Base-by-base conservation (phyloP, 2,113 vertebrate genomes). In the Hassar affinis region DNA sequence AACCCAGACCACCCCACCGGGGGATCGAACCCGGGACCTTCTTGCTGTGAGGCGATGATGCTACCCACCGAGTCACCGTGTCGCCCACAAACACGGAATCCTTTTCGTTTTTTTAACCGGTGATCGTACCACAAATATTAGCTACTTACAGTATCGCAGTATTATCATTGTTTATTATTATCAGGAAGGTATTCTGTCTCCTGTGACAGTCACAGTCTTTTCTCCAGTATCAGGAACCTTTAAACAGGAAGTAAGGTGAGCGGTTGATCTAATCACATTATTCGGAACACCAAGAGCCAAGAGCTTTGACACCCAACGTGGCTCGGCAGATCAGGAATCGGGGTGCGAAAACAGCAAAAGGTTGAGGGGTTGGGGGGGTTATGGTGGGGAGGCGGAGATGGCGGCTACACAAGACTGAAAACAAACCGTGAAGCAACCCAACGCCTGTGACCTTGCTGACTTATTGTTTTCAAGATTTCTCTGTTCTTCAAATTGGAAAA, bases 401-500 rank as follows among this genome's bases (percentile, higher is more conserved):
- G n/a, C n/a, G n/a, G n/a, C n/a, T n/a, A 42, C 38, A 42, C 3
- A 6, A 42, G 38, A 42, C 6, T 42, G 20, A 75, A 20, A 51
- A 51, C 27, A 6, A 20, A 10, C 2, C 2, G 10, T n/a, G 81
- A 62, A 51, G 27, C 45, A 33, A 30, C 47, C 27, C 33, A 38
- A 52, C 30, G 30, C 47, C 49, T 10, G 27, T 52, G 52, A 68
- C 74, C 61, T 78, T 30, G 49, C 2, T 20, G 49, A 49, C 18
- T 71, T 84, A 33, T 51, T 20, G 38, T 18, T 79, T 22, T 79
- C 1, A 3, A 61, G 33, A 61, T 17, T 79, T 7, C 22, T 47
- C 56, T 47, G 22, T 56, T 76, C 35, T 68, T 83, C 10, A 27
- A 77, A 56, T 54, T 30, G 25, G 45, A 27, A 84, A n/a, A 68